phyloP scores from a whole-genome alignment of 2,797 vertebrate genomes.

The Hemitrygon akajei region DNA sequence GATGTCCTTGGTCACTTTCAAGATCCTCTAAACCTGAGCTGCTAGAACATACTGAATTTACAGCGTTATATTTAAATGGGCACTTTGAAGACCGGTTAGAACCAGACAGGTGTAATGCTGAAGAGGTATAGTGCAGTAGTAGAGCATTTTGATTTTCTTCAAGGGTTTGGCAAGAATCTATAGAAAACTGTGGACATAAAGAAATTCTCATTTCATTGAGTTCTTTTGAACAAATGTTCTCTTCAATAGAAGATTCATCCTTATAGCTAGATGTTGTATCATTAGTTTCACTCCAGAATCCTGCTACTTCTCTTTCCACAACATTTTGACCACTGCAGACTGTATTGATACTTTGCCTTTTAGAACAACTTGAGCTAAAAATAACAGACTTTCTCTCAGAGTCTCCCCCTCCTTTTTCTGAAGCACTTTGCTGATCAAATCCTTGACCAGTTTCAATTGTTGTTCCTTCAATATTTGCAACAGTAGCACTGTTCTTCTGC shows the following conservation, averaged over 20 bases:
- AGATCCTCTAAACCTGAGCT: constrained; percentile 57
- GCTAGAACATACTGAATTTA: constrained; percentile 53
- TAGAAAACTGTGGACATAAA: constrained; percentile 84
- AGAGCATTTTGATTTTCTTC: constrained; percentile 70
- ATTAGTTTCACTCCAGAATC: constrained; percentile 83
- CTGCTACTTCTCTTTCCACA: constrained; percentile 88
- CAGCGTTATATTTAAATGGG: constrained; percentile 82
- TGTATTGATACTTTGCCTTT: constrained; percentile 40
- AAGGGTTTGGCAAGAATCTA: constrained; percentile 62
- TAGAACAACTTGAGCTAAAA: background rate
- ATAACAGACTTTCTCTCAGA: constrained; percentile 32
- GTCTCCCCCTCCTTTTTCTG: constrained; percentile 23
- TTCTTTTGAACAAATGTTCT: constrained; percentile 57
- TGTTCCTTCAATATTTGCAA: constrained; percentile 18
- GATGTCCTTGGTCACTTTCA: constrained; percentile 56
- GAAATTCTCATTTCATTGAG: constrained; percentile 63
- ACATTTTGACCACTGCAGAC: constrained; percentile 61
- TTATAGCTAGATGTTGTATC: constrained; percentile 54
- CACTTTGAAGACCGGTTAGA: constrained; percentile 76
- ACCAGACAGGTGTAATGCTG: background rate
- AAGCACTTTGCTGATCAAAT: constrained; percentile 18
- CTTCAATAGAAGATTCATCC: constrained; percentile 38
- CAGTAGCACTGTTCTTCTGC: background rate
- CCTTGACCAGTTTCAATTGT: background rate
- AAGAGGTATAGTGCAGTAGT: constrained; percentile 36